Conservation (phyloP, 2,888 invertebrate genomes). For the Thecophora atra region DNA sequence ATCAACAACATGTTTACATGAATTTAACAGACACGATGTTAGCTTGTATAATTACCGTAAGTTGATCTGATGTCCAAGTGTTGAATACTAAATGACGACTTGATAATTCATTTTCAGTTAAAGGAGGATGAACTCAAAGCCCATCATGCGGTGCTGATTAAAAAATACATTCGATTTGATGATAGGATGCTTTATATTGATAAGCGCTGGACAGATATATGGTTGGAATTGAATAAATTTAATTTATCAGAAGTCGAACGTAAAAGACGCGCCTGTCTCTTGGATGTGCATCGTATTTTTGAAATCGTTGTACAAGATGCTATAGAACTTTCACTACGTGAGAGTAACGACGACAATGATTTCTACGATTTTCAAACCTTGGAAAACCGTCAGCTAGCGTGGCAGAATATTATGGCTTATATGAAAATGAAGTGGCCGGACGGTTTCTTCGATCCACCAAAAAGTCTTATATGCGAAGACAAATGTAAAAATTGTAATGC, state of each 20-base stretch:
- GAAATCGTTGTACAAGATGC: slow-evolving; percentile 61
- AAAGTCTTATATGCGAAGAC: slow-evolving; percentile 58
- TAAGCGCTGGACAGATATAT: slow-evolving; percentile 67
- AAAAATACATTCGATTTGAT: slow-evolving; percentile 70
- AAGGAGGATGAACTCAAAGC: slow-evolving; percentile 61
- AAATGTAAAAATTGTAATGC: slow-evolving; percentile 62
- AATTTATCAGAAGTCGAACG: slow-evolving; percentile 61
- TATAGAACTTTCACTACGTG: slow-evolving; percentile 58
- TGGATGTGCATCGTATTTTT: slow-evolving; percentile 61
- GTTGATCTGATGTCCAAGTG: slow-evolving; percentile 35
- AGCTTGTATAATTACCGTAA: slow-evolving; percentile 69
- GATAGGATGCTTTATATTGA: slow-evolving; percentile 71
- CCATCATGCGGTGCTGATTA: slow-evolving; percentile 62
- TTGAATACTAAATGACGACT: not conserved
- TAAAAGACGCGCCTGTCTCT: slow-evolving; percentile 60
- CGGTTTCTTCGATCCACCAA: slow-evolving; percentile 59
- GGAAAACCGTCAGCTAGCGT: slow-evolving; percentile 61
- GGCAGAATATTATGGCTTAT: slow-evolving; percentile 64
- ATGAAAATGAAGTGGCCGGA: slow-evolving; percentile 62
- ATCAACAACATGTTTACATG: slow-evolving; percentile 68
- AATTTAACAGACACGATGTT: slow-evolving; percentile 70
- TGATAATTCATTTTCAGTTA: slow-evolving; percentile 47
- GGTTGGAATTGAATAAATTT: slow-evolving; percentile 62
- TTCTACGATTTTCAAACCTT: slow-evolving; percentile 62
- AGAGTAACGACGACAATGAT: slow-evolving; percentile 60